Evolutionary conservation across 2,797 vertebrate species (phyloP).

Genomic region (Sebastes alutus): DNA sequence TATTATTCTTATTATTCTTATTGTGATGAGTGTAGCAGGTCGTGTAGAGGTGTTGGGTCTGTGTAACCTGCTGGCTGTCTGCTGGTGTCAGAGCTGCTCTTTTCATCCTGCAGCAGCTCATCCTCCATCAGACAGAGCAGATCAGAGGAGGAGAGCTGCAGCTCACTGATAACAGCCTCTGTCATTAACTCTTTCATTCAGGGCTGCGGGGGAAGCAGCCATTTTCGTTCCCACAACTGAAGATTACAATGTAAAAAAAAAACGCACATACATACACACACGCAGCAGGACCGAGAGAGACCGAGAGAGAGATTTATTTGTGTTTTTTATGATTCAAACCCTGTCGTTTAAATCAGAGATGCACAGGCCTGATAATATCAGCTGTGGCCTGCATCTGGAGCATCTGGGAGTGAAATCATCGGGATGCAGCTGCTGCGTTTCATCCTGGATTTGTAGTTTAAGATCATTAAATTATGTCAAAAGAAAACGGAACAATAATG

Average conservation of each 20-base stretch:
- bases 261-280: neutral
- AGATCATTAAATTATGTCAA: neutral
- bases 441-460: neutral
- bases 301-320: neutral
- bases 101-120: conserved; percentile 69
- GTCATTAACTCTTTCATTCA: conserved; percentile 78
- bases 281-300: neutral
- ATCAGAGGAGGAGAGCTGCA: conserved; percentile 77
- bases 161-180: conserved; percentile 85
- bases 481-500: neutral
- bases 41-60: conserved; percentile 22
- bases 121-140: conserved; percentile 76
- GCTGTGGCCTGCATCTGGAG: conserved; percentile 18
- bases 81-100: conserved; percentile 73
- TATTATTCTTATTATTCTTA: neutral
- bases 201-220: conserved; percentile 17
- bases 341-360: neutral
- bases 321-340: neutral
- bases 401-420: neutral
- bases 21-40: conserved; percentile 19
- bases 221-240: conserved; percentile 47
- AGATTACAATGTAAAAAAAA: neutral
- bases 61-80: conserved; percentile 43
- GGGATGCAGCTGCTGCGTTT: neutral
- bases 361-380: conserved; percentile 29